Conservation (phyloP, 2,113 vertebrate species). For the Nanorana parkeri region DNA sequence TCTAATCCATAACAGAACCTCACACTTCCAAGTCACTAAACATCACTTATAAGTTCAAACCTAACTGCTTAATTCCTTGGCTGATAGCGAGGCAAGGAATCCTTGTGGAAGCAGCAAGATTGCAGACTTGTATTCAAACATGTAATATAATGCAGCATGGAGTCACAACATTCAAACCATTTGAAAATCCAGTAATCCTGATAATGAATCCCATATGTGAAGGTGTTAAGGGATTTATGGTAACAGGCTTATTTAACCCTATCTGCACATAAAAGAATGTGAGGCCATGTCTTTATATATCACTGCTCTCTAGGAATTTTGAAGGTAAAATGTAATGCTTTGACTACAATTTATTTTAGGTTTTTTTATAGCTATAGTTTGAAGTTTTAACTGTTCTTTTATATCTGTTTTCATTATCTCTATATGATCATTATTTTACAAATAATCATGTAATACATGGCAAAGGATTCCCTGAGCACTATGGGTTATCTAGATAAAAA, state of each 20-base stretch:
- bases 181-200: conserved; percentile 52
- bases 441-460: too few relatives aligned
- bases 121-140: conserved; percentile 46
- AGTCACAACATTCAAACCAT: conserved; percentile 50
- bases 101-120: conserved; percentile 13
- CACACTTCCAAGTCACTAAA: conserved; percentile 17
- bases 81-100: conserved; percentile 26
- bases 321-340: background rate
- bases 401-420: too few relatives aligned
- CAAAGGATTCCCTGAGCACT: too few relatives aligned
- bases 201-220: conserved; percentile 50
- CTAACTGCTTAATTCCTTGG: background rate
- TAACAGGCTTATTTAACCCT: conserved; percentile 38
- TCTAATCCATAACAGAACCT: conserved; percentile 38
- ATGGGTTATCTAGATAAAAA: too few relatives aligned
- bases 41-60: conserved; percentile 13
- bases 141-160: conserved; percentile 51
- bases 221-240: conserved; percentile 51
- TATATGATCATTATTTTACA: too few relatives aligned
- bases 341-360: too few relatives aligned
- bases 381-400: too few relatives aligned
- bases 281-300: background rate
- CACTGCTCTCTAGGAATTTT: background rate
- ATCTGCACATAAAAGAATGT: background rate
- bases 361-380: too few relatives aligned